Evolutionary conservation across 2,797 vertebrate genomes (phyloP), one percentile per base, ranked within the genome.

Genomic region (Enteromius argenteus): DNA sequence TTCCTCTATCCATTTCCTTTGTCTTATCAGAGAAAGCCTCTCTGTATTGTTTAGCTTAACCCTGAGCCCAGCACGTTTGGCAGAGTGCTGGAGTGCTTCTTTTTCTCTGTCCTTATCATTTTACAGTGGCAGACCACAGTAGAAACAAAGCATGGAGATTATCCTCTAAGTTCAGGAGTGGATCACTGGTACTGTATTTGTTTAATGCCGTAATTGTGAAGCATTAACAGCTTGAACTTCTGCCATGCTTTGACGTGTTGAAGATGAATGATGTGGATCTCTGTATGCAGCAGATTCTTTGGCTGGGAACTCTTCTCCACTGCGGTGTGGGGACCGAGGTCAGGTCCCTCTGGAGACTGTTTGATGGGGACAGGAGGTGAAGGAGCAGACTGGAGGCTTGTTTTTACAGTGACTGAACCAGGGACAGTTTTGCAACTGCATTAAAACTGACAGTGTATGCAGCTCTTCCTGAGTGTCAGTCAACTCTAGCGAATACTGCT

Each of bases 1-100:
- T 87, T 87, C 58, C 84, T 49, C 74, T 56, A 51, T 87, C 87
- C 79, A 85, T 86, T 90, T 90, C 86, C 86, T 86, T 88, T 89
- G 60, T 86, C 78, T 86, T 86, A 86, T 88, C 78, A 74, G 67
- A 81, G 80, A 79, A 80, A 81, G 66, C 67, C 39, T 78, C 46
- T 71, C 39, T 23, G 73, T 77, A 23, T 78, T 87, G 71, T 71
- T 86, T 44, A 83, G 42, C 51, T 86, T 86, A 81, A 74, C 46
- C 68, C 66, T 46, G 71, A 80, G 53, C 69, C 35, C 13, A 14
- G 62, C 49, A 82, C 46, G 11, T 68, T 42, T 84, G 79, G 44
- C 53, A 23, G n/a, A 56, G 42, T 72, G 56, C 58, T 60, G 4
- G 37, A 51, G 39, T 67, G 7, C 17, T 75, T 69, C 49, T 71